Percentiles rank a stretch among this genome's conserved stretches.
These are phyloP conservation scores for Phenganax subtilis DNA, from an alignment of 92 coral and sea anemone species.

Conservation along the genomic window DNA sequence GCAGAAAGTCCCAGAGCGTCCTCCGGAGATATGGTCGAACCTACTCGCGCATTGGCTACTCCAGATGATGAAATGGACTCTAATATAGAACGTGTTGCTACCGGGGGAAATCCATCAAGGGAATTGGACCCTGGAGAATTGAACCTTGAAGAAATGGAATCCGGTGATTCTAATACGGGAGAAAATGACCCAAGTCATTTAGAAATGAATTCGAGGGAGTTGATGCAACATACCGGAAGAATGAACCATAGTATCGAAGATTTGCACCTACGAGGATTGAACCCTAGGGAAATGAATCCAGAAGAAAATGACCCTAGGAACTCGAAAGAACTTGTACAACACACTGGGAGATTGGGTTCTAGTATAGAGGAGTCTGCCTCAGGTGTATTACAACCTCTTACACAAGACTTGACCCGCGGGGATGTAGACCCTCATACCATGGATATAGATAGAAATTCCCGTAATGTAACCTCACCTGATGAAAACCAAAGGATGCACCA, in stretches of 20 bases:
- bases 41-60: not conserved
- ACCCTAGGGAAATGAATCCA: not conserved
- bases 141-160: not conserved
- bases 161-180: not conserved
- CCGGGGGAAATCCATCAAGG: not conserved
- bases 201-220: not conserved
- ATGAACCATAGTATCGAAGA: not conserved
- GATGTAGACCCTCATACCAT: not conserved
- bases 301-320: no score
- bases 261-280: not conserved
- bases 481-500: conserved; percentile 4
- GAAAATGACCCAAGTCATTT: not conserved
- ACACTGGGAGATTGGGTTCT: no score
- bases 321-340: no score
- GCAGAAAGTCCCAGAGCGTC: not conserved
- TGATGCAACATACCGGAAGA: not conserved
- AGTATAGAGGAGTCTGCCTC: no score
- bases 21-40: not conserved
- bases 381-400: conserved; percentile 8
- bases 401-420: not conserved
- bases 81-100: not conserved
- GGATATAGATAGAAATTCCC: not conserved
- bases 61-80: not conserved
- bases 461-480: not conserved
- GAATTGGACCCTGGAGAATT: not conserved